Percentiles rank a stretch among this genome's conserved stretches.
These are phyloP conservation scores for Mythimna lalbum DNA, from an alignment of 2,888 invertebrate genomes.

Conservation along the genomic window DNA sequence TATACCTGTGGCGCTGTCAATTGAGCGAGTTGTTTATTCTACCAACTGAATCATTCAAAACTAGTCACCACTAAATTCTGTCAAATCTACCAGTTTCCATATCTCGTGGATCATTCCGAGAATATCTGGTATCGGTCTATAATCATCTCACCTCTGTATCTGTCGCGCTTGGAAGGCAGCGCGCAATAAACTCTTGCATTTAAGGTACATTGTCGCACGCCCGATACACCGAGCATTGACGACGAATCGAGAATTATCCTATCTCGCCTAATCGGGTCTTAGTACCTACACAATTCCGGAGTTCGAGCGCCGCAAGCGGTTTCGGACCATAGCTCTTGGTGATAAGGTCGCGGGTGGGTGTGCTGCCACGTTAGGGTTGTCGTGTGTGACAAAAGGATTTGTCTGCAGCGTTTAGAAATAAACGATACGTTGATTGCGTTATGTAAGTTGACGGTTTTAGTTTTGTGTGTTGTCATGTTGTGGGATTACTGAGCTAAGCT, in stretches of 20 bases:
- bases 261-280: slow-evolving; percentile 87
- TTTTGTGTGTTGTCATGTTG: slow-evolving; percentile 79
- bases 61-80: slow-evolving; percentile 37
- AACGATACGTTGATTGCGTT: slow-evolving; percentile 88
- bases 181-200: slow-evolving; percentile 82
- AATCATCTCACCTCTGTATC: slow-evolving; percentile 73
- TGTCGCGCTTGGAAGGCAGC: slow-evolving; percentile 60
- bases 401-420: slow-evolving; percentile 86
- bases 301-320: slow-evolving; percentile 29
- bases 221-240: slow-evolving; percentile 83
- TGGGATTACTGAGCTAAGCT: slow-evolving; percentile 66
- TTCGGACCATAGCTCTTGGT: slow-evolving; percentile 58
- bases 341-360: slow-evolving; percentile 47
- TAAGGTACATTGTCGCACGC: slow-evolving; percentile 80
- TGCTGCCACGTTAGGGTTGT: slow-evolving; percentile 64
- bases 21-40: slow-evolving; percentile 31
- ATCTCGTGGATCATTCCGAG: slow-evolving; percentile 66
- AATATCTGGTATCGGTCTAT: slow-evolving; percentile 68
- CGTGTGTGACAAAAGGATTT: slow-evolving; percentile 86
- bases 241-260: slow-evolving; percentile 85
- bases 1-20: slow-evolving; percentile 22
- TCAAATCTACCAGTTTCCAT: slow-evolving; percentile 60
- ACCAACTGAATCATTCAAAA: slow-evolving; percentile 27
- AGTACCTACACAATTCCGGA: slow-evolving; percentile 66
- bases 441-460: slow-evolving; percentile 82